Evolutionary conservation across 2,113 vertebrate species (phyloP).

Genomic region (Saguinus midas): DNA sequence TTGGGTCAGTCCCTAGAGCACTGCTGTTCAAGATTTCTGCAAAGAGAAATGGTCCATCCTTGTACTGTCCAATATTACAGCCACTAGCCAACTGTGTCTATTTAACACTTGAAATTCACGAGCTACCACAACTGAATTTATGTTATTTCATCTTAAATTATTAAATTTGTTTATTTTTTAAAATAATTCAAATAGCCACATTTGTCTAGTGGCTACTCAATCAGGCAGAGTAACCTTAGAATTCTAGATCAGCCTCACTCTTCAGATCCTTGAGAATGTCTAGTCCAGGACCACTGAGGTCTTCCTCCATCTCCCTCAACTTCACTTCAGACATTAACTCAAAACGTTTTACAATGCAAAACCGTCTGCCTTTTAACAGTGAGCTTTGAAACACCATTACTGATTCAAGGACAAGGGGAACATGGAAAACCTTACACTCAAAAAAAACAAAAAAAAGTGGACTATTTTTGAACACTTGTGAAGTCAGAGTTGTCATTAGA

Average conservation of each 20-base stretch:
- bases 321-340: neutral
- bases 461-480: neutral
- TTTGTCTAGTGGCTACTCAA: neutral
- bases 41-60: neutral
- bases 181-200: neutral
- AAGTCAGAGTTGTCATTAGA: neutral
- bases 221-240: neutral
- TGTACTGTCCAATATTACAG: neutral
- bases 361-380: neutral
- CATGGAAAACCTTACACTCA: neutral
- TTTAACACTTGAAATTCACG: neutral
- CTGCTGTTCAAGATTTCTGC: neutral
- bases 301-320: neutral
- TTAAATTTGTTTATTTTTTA: neutral
- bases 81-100: neutral
- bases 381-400: neutral
- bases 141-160: neutral
- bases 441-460: neutral
- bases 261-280: neutral
- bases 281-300: neutral
- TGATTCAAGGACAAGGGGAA: neutral
- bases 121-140: neutral
- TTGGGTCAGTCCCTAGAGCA: neutral
- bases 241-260: neutral
- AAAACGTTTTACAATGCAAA: neutral